Evolutionary conservation across 2,888 invertebrate species (phyloP).

Genomic region (Idaea dimidiata): DNA sequence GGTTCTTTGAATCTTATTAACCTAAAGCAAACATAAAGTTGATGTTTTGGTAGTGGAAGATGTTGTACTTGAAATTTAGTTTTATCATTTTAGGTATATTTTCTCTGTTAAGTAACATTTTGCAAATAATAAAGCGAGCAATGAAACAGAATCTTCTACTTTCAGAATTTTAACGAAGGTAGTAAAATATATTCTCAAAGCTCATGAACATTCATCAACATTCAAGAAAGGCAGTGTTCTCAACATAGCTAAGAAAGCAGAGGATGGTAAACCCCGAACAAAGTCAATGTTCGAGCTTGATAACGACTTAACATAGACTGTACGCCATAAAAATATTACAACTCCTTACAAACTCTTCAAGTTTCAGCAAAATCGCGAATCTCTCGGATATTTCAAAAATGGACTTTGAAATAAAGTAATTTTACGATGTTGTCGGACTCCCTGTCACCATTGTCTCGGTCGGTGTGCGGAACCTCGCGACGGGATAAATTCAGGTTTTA

Average conservation of each 20-base stretch:
- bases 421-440: conserved; percentile 22
- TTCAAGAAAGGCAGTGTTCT: background rate
- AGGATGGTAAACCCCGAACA: background rate
- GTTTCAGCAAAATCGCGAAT: conserved; percentile 7
- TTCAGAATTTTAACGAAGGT: background rate
- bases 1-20: background rate
- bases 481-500: conserved; percentile 46
- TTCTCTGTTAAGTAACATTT: background rate
- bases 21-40: background rate
- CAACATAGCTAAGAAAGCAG: background rate
- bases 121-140: background rate
- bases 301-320: background rate
- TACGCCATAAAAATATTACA: conserved; percentile 2
- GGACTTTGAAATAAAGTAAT: conserved; percentile 14
- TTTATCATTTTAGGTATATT: background rate
- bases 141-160: background rate
- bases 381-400: conserved; percentile 12
- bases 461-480: conserved; percentile 27
- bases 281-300: background rate
- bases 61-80: background rate
- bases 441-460: conserved; percentile 23
- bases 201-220: background rate
- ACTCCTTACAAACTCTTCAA: background rate
- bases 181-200: background rate
- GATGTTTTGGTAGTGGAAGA: background rate